Conservation (phyloP, 2,113 vertebrate species). For the Bucco capensis region DNA sequence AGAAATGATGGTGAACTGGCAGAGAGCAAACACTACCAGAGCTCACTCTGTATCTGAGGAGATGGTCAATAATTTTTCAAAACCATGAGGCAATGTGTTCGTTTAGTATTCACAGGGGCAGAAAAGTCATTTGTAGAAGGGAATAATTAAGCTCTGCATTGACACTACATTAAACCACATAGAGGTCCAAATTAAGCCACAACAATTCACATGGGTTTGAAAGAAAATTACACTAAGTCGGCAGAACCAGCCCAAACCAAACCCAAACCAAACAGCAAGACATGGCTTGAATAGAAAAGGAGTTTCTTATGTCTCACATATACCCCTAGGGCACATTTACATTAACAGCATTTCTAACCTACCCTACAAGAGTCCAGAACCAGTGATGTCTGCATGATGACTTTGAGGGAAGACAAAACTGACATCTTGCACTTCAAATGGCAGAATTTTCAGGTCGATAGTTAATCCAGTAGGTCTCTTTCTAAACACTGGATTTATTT, state of each 20-base stretch:
- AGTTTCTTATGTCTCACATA: background rate
- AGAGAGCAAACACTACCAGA: background rate
- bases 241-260: background rate
- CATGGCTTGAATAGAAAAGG: background rate
- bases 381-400: background rate
- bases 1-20: background rate
- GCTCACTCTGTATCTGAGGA: background rate
- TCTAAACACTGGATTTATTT: background rate
- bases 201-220: background rate
- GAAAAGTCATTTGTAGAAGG: background rate
- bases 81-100: background rate
- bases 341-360: background rate
- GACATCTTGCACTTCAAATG: background rate
- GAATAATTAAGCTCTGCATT: background rate
- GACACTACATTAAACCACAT: background rate
- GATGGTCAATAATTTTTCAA: background rate
- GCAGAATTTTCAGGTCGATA: background rate
- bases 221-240: background rate
- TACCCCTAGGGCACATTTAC: background rate
- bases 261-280: background rate
- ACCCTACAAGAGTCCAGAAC: background rate
- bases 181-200: background rate
- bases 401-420: background rate
- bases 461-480: background rate
- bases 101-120: background rate